Conservation (phyloP, 2,888 invertebrate species). For the Tipula unca region DNA sequence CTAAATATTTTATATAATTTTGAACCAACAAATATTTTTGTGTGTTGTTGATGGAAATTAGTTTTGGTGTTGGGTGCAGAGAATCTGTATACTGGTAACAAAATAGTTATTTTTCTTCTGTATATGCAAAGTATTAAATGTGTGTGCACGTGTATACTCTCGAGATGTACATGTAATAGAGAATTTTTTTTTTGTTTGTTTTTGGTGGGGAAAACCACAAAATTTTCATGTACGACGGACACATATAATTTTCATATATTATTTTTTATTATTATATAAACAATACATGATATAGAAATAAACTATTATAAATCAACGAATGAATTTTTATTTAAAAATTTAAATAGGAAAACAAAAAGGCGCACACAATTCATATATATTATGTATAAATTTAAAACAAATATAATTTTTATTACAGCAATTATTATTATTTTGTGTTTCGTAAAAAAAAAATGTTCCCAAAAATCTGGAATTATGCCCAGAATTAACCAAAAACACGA, state of each 20-base stretch:
- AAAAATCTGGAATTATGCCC: slow-evolving; percentile 4
- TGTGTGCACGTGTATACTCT: too few relatives aligned
- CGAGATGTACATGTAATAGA: too few relatives aligned
- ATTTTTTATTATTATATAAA: not conserved
- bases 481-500: slow-evolving; percentile 3
- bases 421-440: slow-evolving; percentile 14
- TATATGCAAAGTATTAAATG: too few relatives aligned
- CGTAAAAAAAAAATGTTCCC: not conserved
- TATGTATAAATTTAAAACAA: slow-evolving; percentile 14
- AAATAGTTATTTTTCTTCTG: too few relatives aligned
- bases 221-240: not conserved
- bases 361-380: not conserved
- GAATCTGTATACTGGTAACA: too few relatives aligned
- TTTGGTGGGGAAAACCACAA: not conserved
- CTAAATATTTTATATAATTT: not conserved
- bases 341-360: slow-evolving; percentile 1
- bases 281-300: not conserved
- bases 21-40: not conserved
- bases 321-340: not conserved
- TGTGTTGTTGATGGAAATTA: not conserved
- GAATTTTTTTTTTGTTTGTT: too few relatives aligned
- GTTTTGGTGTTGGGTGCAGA: not conserved
- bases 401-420: slow-evolving; percentile 14
- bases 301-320: not conserved
- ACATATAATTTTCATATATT: not conserved